These are phyloP conservation scores for Pogonomyrmex californicus DNA, from an alignment of 1,140 invertebrate species.

Conservation along the genomic window DNA sequence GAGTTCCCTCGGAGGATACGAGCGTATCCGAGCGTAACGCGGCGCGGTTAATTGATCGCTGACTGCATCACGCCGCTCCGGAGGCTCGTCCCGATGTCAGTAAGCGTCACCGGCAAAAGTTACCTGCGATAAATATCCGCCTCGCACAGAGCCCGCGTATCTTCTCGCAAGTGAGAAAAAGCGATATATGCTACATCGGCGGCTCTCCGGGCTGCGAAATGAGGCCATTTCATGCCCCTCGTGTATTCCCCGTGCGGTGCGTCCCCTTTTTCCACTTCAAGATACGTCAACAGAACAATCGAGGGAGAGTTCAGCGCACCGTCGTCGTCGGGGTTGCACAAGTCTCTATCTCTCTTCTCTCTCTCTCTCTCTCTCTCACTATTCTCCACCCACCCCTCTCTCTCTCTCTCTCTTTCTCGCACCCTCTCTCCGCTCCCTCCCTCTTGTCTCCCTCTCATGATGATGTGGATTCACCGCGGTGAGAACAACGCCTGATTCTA, in stretches of 20 bases:
- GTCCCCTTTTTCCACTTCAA: conserved; percentile 75
- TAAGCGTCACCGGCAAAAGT: conserved; percentile 31
- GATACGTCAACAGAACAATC: conserved; percentile 78
- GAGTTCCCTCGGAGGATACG: neutral
- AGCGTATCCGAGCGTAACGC: neutral
- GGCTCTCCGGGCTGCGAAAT: conserved; percentile 73
- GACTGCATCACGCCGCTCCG: neutral
- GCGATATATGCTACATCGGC: conserved; percentile 61
- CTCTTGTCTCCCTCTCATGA: conserved; percentile 29
- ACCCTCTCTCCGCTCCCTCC: conserved; percentile 14
- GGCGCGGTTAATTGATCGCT: conserved; percentile 36
- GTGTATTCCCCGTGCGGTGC: conserved; percentile 70
- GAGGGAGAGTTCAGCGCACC: conserved; percentile 75
- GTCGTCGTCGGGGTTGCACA: conserved; percentile 64
- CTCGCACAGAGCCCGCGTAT: conserved; percentile 40
- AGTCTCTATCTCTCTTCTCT: conserved; percentile 46
- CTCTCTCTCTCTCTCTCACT: conserved; percentile 18
- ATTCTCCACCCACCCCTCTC: neutral
- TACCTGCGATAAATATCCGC: conserved; percentile 31
- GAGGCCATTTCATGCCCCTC: conserved; percentile 76
- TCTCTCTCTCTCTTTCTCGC: conserved; percentile 19
- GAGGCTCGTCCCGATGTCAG: neutral
- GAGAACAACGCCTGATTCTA: conserved; percentile 69
- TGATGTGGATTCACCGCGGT: conserved; percentile 62
- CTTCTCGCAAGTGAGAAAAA: conserved; percentile 70